These are phyloP conservation scores for Prionace glauca DNA, from an alignment of 2,797 vertebrate genomes.

Conservation along the genomic window DNA sequence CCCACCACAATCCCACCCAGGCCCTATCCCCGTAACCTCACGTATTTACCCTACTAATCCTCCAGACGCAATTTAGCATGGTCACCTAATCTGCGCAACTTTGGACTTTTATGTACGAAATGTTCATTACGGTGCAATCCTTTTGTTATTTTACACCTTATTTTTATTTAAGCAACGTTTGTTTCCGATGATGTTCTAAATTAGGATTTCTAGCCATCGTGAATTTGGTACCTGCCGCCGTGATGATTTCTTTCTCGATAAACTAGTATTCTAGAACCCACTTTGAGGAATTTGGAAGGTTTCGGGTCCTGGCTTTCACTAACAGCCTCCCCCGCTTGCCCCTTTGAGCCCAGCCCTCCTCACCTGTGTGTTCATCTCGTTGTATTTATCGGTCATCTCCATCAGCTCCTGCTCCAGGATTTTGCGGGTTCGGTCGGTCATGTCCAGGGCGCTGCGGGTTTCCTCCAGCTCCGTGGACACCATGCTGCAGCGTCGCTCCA, in stretches of 20 bases:
- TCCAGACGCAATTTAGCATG: no score
- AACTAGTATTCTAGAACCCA: no score
- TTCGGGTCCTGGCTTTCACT: constrained; percentile 42
- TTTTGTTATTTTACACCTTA: not conserved
- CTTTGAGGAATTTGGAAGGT: not conserved
- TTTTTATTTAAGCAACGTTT: not conserved
- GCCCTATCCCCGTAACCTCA: no score
- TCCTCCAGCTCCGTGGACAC: constrained; percentile 59
- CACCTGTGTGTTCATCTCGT: constrained; percentile 67
- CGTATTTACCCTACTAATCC: no score
- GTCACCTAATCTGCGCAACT: no score
- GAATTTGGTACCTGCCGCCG: no score
- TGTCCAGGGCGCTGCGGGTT: constrained; percentile 54
- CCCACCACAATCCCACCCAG: no score
- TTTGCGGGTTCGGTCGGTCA: constrained; percentile 58
- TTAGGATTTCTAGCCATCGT: not conserved
- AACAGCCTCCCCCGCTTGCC: constrained; percentile 42
- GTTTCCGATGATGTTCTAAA: not conserved
- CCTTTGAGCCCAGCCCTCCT: not conserved
- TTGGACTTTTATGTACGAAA: not conserved
- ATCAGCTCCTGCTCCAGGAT: constrained; percentile 61
- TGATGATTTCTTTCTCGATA: no score
- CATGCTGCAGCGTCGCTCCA: constrained; percentile 62
- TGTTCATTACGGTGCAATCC: not conserved
- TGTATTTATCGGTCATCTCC: constrained; percentile 58